These are phyloP conservation scores for Sander lucioperca DNA, from an alignment of 2,113 vertebrate species.

Conservation along the genomic window DNA sequence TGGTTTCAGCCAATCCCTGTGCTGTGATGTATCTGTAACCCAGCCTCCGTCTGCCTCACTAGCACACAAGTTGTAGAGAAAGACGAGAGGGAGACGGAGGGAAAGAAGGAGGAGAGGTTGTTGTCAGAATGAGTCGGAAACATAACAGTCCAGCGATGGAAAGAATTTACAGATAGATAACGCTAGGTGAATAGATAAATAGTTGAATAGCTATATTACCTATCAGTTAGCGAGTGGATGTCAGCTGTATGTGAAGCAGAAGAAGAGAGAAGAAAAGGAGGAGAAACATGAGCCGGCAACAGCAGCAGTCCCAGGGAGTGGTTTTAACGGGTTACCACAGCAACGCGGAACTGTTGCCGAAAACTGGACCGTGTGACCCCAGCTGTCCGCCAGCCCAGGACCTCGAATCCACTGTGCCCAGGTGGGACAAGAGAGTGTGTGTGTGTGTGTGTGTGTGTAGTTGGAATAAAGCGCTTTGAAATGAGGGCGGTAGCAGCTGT, in stretches of 20 bases:
- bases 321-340: constrained; percentile 83
- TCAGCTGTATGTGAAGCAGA: constrained; percentile 3
- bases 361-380: constrained; percentile 41
- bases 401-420: constrained; percentile 45
- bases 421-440: constrained; percentile 54
- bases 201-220: neutral
- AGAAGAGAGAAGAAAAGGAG: constrained; percentile 27
- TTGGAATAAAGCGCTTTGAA: no score
- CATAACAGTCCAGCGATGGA: neutral
- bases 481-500: no score
- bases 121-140: constrained; percentile 38
- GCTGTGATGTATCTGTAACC: constrained; percentile 20
- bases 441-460: constrained; percentile 18
- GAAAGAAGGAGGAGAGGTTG: constrained; percentile 7
- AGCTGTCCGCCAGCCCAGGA: constrained; percentile 35
- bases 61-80: neutral
- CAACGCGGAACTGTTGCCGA: constrained; percentile 71
- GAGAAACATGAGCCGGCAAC: constrained; percentile 80
- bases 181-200: neutral
- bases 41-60: constrained; percentile 47
- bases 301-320: constrained; percentile 78
- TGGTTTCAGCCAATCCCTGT: constrained; percentile 59
- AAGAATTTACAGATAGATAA: neutral
- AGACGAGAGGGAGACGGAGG: constrained; percentile 20
- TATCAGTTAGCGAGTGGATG: constrained; percentile 25